phyloP scores from a whole-genome alignment of 2,113 vertebrate species.

The Neolamprologus caudopunctatus region DNA sequence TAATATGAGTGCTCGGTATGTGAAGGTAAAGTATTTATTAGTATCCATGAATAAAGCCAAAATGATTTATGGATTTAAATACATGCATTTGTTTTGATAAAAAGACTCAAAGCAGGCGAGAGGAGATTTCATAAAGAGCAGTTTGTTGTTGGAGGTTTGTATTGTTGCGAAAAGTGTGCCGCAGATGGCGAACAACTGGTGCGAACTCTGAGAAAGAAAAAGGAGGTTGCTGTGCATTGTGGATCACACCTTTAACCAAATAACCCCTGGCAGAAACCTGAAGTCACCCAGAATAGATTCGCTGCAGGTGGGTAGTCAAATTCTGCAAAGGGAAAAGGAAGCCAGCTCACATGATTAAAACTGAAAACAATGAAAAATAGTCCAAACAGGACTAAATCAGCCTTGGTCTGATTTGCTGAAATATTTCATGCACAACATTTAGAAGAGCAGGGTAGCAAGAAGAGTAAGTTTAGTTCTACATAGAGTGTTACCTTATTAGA shows the following conservation, averaged over 20 bases:
- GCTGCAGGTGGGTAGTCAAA: conserved; percentile 50
- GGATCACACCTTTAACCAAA: neutral
- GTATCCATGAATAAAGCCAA: neutral
- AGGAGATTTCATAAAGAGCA: neutral
- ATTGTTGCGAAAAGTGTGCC: neutral
- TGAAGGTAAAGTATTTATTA: neutral
- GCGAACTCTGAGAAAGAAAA: neutral
- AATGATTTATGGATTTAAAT: neutral
- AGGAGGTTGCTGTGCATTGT: neutral
- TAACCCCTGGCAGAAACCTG: conserved; percentile 49
- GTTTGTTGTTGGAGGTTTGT: neutral
- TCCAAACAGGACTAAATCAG: neutral
- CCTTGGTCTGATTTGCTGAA: neutral
- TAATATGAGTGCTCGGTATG: rapidly evolving
- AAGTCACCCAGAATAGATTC: conserved; percentile 32
- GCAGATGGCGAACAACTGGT: neutral
- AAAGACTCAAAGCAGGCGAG: neutral
- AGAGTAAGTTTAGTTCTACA: neutral
- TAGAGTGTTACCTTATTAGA: neutral
- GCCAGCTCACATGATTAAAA: neutral
- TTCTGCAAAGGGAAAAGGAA: conserved; percentile 16
- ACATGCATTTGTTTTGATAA: neutral
- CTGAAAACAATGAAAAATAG: neutral
- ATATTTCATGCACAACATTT: neutral
- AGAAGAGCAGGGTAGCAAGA: neutral